Base-by-base conservation (phyloP, 2,888 invertebrate species). In the Buathra laborator region DNA sequence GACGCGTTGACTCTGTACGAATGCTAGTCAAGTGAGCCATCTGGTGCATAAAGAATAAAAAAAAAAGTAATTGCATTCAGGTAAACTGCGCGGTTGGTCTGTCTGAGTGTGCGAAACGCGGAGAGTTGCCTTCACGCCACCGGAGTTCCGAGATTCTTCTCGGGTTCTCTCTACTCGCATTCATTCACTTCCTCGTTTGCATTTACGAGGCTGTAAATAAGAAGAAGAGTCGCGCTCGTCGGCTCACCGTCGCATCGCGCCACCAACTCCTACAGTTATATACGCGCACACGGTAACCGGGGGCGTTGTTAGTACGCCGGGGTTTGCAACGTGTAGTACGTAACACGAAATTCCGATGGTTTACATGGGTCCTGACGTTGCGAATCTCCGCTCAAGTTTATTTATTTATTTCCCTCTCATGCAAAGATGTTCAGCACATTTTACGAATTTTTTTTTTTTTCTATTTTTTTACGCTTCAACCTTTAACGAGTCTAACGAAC, bases 391-490 rank as follows among this genome's bases (percentile, higher is more conserved):
- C 24, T 0, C 32, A n/a, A 24, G 59, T 10, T 59, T 29, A 59
- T 29, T 24, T n/a, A n/a, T 12, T 48, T 48, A 14, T 48, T 53
- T 53, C 9, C 7, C 16, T 53, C 3, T 56, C 24, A 19, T 10
- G 37, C 6, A 7, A 37, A 37, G 6, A 37, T 37, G 37, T 37
- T 37, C 37, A 9, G 37, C 0, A 0, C 6, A 37, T 37, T 9
- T 5, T 9, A 37, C 5, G 37, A 9, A 5, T 37, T 7, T 37
- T 37, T 37, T 37, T 1, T 37, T 9, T 37, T 37, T 37, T 37
- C 6, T 5, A 29, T 59, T 59, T 83, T 85, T 83, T 87, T 78
- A 81, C 71, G 86, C 72, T 53, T 71, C 29, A 7, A 72, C 76
- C 76, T 81, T 75, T 71, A 84, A 79, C 75, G 51, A 46, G 66